These are phyloP conservation scores for Aphodius sticticus DNA, from an alignment of 2,888 invertebrate genomes.

Conservation along the genomic window DNA sequence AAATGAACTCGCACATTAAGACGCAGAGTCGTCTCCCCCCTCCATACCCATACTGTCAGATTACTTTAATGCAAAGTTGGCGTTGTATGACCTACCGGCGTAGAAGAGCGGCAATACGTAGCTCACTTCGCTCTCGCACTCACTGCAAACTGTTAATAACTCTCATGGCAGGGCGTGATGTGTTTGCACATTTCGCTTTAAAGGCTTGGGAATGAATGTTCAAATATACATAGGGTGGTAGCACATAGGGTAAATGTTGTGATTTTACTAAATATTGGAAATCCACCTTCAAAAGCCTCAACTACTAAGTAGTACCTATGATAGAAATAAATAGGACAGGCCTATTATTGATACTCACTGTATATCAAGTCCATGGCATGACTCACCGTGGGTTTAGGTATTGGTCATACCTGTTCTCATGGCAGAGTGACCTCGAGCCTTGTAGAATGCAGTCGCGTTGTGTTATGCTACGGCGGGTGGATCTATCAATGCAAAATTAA, in stretches of 20 bases:
- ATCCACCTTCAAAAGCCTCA: background rate
- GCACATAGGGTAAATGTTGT: background rate
- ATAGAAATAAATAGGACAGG: too few species aligned
- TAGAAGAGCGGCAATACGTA: background rate
- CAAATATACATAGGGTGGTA: too few species aligned
- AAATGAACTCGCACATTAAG: constrained; percentile 4
- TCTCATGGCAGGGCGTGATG: background rate
- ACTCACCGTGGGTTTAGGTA: too few species aligned
- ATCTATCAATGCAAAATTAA: too few species aligned
- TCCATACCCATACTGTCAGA: background rate
- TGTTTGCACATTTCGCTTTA: background rate
- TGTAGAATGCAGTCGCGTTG: too few species aligned
- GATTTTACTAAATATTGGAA: background rate
- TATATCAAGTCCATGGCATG: too few species aligned
- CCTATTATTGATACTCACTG: too few species aligned
- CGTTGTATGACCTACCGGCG: background rate
- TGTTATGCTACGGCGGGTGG: too few species aligned
- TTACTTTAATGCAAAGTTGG: constrained; percentile 4
- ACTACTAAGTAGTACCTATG: too few species aligned
- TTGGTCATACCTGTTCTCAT: too few species aligned
- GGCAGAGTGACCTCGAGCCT: too few species aligned
- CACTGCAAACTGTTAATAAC: background rate
- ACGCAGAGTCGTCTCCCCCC: background rate
- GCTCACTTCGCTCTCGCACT: background rate
- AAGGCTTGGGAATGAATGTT: background rate